These are phyloP conservation scores for Amazonetta brasiliensis DNA, from an alignment of 2,797 vertebrate genomes.

Conservation along the genomic window DNA sequence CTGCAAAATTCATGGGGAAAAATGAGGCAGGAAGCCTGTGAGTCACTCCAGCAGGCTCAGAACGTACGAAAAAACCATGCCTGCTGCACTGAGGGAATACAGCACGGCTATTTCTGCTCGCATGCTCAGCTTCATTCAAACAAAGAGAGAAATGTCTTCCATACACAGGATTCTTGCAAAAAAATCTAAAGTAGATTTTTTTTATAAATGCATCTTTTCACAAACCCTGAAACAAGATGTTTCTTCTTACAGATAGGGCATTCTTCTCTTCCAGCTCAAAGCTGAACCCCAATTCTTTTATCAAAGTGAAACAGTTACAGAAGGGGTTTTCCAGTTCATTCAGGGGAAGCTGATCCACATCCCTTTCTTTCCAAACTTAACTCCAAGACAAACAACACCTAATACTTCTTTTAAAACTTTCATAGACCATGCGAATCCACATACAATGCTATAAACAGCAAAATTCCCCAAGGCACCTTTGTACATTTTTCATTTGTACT, in stretches of 20 bases:
- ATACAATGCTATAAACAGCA: background rate
- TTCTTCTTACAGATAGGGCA: background rate
- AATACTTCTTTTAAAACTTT: background rate
- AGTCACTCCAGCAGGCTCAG: background rate
- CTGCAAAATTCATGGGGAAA: background rate
- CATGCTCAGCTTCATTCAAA: background rate
- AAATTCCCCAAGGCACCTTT: background rate
- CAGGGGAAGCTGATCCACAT: background rate
- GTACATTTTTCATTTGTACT: background rate
- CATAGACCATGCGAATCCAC: background rate
- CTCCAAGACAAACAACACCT: background rate
- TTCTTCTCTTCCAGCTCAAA: background rate
- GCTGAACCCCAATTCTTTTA: background rate
- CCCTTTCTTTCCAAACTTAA: background rate
- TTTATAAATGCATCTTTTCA: background rate
- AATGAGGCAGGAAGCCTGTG: background rate
- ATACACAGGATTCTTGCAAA: background rate
- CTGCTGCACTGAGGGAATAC: background rate
- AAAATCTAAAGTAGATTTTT: background rate
- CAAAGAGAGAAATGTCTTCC: background rate
- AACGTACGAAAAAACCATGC: background rate
- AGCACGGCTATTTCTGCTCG: background rate
- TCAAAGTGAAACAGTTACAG: background rate
- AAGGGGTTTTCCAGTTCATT: background rate
- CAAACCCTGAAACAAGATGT: background rate